Conservation (phyloP, 2,888 invertebrate species). For the Hyposoter didymator region DNA sequence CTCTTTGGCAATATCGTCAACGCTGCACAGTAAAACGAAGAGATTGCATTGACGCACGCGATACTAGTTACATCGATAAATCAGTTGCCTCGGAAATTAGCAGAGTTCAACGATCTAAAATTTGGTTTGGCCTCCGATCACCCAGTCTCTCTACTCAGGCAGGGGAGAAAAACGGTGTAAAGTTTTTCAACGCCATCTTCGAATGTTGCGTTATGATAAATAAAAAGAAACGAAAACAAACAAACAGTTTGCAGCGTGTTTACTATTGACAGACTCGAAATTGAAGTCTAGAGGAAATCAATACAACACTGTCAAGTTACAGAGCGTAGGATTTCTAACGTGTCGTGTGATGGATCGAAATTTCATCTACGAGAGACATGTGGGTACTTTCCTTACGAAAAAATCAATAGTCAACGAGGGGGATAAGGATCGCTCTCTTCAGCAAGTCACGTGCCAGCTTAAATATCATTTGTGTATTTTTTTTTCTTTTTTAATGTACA, state of each 20-base stretch:
- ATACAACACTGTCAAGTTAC: constrained; percentile 42
- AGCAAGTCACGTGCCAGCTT: constrained; percentile 37
- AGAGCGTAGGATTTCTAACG: constrained; percentile 32
- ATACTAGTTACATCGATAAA: constrained; percentile 71
- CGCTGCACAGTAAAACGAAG: constrained; percentile 38
- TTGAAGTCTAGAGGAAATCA: constrained; percentile 41
- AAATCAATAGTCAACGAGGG: constrained; percentile 60
- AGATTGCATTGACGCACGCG: constrained; percentile 55
- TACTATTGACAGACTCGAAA: constrained; percentile 31
- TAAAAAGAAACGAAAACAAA: background rate
- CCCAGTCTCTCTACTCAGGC: background rate
- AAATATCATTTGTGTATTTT: constrained; percentile 13
- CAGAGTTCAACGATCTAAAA: constrained; percentile 50
- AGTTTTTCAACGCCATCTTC: constrained; percentile 12
- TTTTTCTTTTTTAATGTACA: background rate
- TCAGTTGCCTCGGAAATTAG: constrained; percentile 66
- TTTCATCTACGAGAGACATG: constrained; percentile 45
- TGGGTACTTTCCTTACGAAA: constrained; percentile 38
- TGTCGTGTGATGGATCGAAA: constrained; percentile 59
- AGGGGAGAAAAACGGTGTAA: constrained; percentile 1
- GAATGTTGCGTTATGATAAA: background rate
- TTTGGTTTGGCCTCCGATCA: constrained; percentile 48
- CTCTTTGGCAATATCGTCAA: constrained; percentile 26
- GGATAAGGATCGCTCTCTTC: constrained; percentile 42
- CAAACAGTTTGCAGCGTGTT: constrained; percentile 1